These are phyloP conservation scores for Mormyrus hasselquistii DNA, from an alignment of 2,797 vertebrate genomes.

Conservation along the genomic window DNA sequence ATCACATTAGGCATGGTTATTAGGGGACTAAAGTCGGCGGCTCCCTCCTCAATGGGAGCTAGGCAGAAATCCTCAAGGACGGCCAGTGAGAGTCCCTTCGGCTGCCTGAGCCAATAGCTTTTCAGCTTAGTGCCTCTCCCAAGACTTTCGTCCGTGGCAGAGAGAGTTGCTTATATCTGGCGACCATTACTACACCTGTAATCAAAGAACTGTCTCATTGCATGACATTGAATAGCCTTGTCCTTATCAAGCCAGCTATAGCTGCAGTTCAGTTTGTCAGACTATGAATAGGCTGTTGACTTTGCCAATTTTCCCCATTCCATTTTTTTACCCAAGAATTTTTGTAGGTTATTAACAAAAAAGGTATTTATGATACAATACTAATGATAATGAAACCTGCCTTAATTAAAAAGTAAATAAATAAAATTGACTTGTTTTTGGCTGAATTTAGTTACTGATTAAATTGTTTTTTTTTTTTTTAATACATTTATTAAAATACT, in stretches of 20 bases:
- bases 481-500: background rate
- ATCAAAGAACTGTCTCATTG: conserved; percentile 14
- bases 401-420: background rate
- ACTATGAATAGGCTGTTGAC: background rate
- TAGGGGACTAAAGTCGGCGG: conserved; percentile 75
- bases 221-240: conserved; percentile 5
- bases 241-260: conserved; percentile 1
- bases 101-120: conserved; percentile 2
- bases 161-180: conserved; percentile 16
- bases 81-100: conserved; percentile 47
- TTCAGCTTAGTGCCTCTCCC: background rate
- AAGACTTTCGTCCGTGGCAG: conserved; percentile 4
- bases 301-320: background rate
- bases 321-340: background rate
- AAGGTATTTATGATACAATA: background rate
- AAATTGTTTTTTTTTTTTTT: background rate
- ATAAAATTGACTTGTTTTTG: background rate
- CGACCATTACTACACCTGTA: background rate
- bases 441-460: background rate
- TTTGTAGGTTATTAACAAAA: background rate
- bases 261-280: background rate
- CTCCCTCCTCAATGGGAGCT: conserved; percentile 57
- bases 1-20: conserved; percentile 87
- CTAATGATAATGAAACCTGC: background rate
- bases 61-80: conserved; percentile 52